Conservation (phyloP, 2,888 invertebrate species). For the Drosophila monieri region DNA sequence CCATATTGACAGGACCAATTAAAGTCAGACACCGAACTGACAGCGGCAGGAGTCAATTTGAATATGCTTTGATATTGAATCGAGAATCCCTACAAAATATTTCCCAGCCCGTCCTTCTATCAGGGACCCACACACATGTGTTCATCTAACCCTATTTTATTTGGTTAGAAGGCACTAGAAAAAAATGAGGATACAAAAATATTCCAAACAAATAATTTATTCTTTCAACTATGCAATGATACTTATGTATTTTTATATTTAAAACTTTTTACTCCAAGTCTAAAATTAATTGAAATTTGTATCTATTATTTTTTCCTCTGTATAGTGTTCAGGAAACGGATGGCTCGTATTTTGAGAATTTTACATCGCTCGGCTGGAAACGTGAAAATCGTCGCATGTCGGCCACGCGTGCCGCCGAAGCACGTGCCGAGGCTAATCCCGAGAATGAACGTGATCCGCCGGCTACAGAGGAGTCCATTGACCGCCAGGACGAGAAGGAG, state of each 20-base stretch:
- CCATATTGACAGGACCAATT: constrained; percentile 76
- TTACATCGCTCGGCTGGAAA: constrained; percentile 95
- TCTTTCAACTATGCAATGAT: background rate
- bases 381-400: constrained; percentile 94
- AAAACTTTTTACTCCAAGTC: too few relatives aligned
- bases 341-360: constrained; percentile 97
- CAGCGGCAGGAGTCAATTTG: constrained; percentile 58
- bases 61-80: constrained; percentile 57
- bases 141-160: constrained; percentile 3
- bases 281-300: background rate
- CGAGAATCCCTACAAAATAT: constrained; percentile 30
- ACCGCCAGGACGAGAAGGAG: constrained; percentile 86
- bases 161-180: constrained; percentile 5
- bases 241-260: background rate
- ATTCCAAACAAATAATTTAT: background rate
- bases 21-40: constrained; percentile 52
- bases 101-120: constrained; percentile 10
- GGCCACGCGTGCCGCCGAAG: constrained; percentile 90
- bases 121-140: constrained; percentile 2
- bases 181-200: background rate
- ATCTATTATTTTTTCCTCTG: constrained; percentile 7
- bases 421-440: constrained; percentile 89
- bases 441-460: constrained; percentile 84
- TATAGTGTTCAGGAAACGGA: constrained; percentile 96
- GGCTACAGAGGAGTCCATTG: constrained; percentile 81